phyloP scores from a whole-genome alignment of 2,888 invertebrate species.

The Adineta ricciae region DNA sequence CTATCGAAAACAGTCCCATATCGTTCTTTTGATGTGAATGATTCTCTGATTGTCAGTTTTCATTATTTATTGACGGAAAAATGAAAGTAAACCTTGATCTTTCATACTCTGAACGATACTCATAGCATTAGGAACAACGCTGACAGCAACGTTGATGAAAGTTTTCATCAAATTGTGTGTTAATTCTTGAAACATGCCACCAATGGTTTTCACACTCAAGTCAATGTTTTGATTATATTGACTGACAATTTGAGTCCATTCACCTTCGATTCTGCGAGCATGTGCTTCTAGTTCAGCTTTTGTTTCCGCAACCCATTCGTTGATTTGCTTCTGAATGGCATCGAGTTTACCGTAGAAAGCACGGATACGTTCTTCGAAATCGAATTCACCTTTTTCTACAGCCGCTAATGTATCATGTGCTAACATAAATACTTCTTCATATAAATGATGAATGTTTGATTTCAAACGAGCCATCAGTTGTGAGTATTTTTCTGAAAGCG shows the following conservation, averaged over 20 bases:
- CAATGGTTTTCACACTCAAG: not conserved
- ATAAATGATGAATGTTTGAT: not conserved
- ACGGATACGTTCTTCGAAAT: not conserved
- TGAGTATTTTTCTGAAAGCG: not conserved
- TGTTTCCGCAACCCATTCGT: not conserved
- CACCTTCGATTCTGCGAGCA: not conserved
- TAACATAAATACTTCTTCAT: not conserved
- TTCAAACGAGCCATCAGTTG: not conserved
- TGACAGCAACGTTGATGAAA: not conserved
- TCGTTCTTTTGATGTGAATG: no score
- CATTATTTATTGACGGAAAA: not conserved
- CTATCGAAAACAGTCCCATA: no score
- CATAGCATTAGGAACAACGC: not conserved
- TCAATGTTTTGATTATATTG: conserved; percentile 14
- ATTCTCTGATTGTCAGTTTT: no score
- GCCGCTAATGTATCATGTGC: not conserved
- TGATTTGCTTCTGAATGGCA: not conserved
- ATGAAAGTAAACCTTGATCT: not conserved
- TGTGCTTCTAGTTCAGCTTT: not conserved
- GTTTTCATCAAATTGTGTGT: not conserved
- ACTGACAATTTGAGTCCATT: not conserved
- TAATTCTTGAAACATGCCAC: not conserved
- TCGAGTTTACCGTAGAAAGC: not conserved
- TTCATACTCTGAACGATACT: not conserved
- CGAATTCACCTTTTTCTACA: not conserved